Conservation (phyloP, 2,888 invertebrate genomes). For the Himalopsyche japonica region DNA sequence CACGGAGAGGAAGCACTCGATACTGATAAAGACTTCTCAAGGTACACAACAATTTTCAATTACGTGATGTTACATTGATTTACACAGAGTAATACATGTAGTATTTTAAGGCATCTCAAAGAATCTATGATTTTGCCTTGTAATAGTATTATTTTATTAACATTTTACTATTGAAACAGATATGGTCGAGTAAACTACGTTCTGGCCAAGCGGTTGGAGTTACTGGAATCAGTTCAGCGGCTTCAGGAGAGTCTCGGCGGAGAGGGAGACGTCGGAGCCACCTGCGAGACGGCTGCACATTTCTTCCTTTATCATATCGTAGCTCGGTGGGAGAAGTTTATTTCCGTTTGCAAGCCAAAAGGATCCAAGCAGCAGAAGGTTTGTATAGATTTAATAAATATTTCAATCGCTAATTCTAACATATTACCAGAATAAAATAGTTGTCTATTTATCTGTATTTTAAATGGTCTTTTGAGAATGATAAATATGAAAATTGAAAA, state of each 20-base stretch:
- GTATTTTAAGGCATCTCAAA: too few relatives aligned
- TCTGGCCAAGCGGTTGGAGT: conserved; percentile 86
- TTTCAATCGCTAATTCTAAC: too few relatives aligned
- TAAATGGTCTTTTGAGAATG: too few relatives aligned
- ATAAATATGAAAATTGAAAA: too few relatives aligned
- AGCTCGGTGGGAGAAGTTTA: conserved; percentile 91
- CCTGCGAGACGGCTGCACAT: conserved; percentile 98
- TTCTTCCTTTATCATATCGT: conserved; percentile 94
- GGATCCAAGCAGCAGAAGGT: conserved; percentile 19
- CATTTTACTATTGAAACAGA: conserved; percentile 50
- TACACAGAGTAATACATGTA: too few relatives aligned
- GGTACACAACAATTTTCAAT: conserved; percentile 51
- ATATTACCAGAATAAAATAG: too few relatives aligned
- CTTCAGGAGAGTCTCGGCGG: conserved; percentile 86
- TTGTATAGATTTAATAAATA: not conserved
- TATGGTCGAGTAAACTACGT: conserved; percentile 99
- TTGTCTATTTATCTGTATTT: too few relatives aligned
- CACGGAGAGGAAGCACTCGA: conserved; percentile 98
- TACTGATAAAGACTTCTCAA: conserved; percentile 98
- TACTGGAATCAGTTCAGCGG: conserved; percentile 84
- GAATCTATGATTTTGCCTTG: not conserved
- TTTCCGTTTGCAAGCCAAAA: conserved; percentile 44
- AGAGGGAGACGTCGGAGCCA: conserved; percentile 87
- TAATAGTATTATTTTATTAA: too few relatives aligned
- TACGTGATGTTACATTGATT: too few relatives aligned